Conservation (phyloP, 2,113 vertebrate species). For the Pomatostomus ruficeps region DNA sequence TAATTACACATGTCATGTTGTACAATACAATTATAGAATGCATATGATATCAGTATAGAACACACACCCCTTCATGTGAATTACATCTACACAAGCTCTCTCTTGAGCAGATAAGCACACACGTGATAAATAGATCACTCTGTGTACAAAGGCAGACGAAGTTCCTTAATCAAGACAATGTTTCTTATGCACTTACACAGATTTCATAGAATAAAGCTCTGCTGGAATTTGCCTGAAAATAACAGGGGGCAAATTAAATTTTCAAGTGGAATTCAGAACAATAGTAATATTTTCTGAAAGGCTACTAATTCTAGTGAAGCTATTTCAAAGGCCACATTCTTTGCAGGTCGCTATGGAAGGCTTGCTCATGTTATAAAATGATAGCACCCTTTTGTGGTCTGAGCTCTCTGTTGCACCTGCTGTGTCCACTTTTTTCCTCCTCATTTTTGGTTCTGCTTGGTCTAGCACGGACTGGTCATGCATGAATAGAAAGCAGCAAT, state of each 20-base stretch:
- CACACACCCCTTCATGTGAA: neutral
- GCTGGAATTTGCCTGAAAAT: slow-evolving; percentile 64
- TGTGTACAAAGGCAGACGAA: neutral
- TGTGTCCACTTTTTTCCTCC: slow-evolving; percentile 29
- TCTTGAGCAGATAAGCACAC: neutral
- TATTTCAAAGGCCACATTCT: slow-evolving; percentile 68
- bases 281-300: slow-evolving; percentile 69
- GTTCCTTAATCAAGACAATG: neutral
- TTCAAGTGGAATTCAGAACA: slow-evolving; percentile 68
- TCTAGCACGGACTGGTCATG: slow-evolving; percentile 23
- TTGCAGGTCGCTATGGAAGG: slow-evolving; percentile 63
- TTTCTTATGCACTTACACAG: slow-evolving; percentile 1
- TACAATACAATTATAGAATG: neutral
- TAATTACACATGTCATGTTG: neutral
- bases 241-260: slow-evolving; percentile 73
- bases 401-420: slow-evolving; percentile 56
- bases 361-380: slow-evolving; percentile 64
- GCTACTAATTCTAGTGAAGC: slow-evolving; percentile 57
- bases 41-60: neutral
- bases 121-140: neutral
- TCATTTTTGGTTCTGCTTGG: slow-evolving; percentile 55
- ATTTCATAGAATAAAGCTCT: slow-evolving; percentile 56
- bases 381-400: slow-evolving; percentile 60
- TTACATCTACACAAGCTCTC: neutral
- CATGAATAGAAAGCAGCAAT: slow-evolving; percentile 52